These are phyloP conservation scores for Chanos chanos DNA, from an alignment of 2,797 vertebrate genomes.

Conservation along the genomic window DNA sequence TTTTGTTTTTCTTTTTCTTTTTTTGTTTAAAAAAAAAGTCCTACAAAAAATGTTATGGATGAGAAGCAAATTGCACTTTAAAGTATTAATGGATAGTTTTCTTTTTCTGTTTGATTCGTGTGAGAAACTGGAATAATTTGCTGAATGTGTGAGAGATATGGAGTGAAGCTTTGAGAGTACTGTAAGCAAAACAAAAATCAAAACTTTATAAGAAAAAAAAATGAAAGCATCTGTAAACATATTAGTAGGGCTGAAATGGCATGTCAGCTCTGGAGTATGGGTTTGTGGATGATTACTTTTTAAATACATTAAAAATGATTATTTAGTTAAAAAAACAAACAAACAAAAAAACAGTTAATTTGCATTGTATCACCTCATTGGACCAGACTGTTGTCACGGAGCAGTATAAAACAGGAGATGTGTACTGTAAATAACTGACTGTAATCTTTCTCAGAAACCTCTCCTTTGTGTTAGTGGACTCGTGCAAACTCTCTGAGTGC, in stretches of 20 bases:
- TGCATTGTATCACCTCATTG: slow-evolving; percentile 70
- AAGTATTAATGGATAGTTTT: too few species aligned
- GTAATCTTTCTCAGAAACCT: too few species aligned
- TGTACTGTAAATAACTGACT: too few species aligned
- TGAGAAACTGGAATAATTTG: too few species aligned
- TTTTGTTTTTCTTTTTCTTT: not conserved
- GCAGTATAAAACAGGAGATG: too few species aligned
- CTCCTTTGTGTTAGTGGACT: too few species aligned
- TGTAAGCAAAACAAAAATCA: not conserved
- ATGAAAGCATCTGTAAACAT: slow-evolving; percentile 39
- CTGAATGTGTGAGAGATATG: too few species aligned
- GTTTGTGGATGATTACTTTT: slow-evolving; percentile 48
- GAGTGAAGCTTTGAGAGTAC: not conserved
- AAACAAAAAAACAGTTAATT: slow-evolving; percentile 47
- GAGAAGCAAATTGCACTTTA: too few species aligned
- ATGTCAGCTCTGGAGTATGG: slow-evolving; percentile 53
- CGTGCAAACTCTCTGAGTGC: too few species aligned
- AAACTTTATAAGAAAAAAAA: not conserved
- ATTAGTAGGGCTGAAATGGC: slow-evolving; percentile 63
- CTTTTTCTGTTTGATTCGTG: too few species aligned
- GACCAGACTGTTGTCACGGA: slow-evolving; percentile 76
- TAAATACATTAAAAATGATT: slow-evolving; percentile 39
- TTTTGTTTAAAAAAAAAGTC: not conserved
- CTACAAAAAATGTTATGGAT: slow-evolving; percentile 1
- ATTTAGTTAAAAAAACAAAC: slow-evolving; percentile 7